These are phyloP conservation scores for Rhodinocichla rosea DNA, from an alignment of 2,113 vertebrate species.

Conservation along the genomic window DNA sequence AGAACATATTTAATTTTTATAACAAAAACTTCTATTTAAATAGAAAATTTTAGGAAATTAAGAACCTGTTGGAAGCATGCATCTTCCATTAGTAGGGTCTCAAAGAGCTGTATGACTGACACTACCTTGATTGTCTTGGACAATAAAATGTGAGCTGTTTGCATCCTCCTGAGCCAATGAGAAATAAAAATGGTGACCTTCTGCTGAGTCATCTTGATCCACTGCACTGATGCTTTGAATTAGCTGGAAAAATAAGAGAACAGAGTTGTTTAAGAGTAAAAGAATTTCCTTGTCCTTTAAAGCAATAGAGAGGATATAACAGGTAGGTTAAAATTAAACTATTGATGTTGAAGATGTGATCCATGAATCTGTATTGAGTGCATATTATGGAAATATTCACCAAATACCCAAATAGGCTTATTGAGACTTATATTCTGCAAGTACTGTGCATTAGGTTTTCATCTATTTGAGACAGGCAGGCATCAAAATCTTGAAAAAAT, in stretches of 20 bases:
- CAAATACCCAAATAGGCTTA: neutral
- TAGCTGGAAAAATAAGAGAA: conserved; percentile 68
- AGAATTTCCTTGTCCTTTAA: neutral
- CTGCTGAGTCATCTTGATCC: conserved; percentile 82
- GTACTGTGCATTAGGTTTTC: neutral
- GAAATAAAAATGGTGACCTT: conserved; percentile 84
- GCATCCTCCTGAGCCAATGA: conserved; percentile 74
- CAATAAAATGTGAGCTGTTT: conserved; percentile 83
- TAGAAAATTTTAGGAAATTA: neutral
- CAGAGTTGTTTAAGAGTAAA: neutral
- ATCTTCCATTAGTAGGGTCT: neutral
- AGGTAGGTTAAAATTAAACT: neutral
- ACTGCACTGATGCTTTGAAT: conserved; percentile 87
- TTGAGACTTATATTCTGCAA: neutral
- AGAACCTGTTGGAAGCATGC: neutral
- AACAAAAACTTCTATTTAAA: neutral
- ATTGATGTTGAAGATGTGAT: neutral
- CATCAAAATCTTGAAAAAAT: neutral
- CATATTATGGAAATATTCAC: neutral
- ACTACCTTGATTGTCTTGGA: conserved; percentile 89
- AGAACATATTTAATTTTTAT: neutral
- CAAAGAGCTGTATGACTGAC: neutral
- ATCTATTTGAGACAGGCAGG: neutral
- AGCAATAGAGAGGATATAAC: neutral
- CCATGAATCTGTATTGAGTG: neutral